These are phyloP conservation scores for Embiotoca jacksoni DNA, from an alignment of 2,113 vertebrate species.

Conservation along the genomic window DNA sequence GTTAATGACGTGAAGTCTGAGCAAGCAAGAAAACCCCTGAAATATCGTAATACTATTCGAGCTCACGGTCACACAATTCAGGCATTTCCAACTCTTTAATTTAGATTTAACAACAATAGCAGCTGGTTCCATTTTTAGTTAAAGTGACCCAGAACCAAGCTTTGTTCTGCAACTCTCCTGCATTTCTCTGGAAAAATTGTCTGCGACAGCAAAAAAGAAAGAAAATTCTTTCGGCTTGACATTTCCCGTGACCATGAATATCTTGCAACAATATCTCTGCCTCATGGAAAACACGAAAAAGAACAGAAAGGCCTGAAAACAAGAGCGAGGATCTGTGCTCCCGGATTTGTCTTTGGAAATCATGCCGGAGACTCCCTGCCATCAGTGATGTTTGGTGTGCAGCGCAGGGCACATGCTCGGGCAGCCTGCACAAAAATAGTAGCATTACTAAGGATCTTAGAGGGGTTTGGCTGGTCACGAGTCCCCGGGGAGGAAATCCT, in stretches of 20 bases:
- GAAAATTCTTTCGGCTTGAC: slow-evolving; percentile 31
- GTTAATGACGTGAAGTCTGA: no score
- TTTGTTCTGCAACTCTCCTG: neutral
- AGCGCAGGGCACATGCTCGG: slow-evolving; percentile 35
- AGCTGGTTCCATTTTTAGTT: slow-evolving; percentile 9
- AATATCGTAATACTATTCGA: no score
- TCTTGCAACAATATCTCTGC: slow-evolving; percentile 57
- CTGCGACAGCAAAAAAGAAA: slow-evolving; percentile 19
- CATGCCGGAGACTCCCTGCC: slow-evolving; percentile 43
- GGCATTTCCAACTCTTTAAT: slow-evolving; percentile 21
- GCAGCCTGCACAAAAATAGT: slow-evolving; percentile 59
- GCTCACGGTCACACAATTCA: neutral
- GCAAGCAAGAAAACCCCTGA: neutral
- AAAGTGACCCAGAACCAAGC: slow-evolving; percentile 5
- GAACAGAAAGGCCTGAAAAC: slow-evolving; percentile 25
- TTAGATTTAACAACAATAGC: slow-evolving; percentile 5
- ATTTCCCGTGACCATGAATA: slow-evolving; percentile 55
- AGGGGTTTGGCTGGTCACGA: slow-evolving; percentile 43
- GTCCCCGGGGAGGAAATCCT: slow-evolving; percentile 39
- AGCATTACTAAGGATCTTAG: slow-evolving; percentile 54
- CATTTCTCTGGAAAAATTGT: slow-evolving; percentile 10
- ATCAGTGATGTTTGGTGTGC: slow-evolving; percentile 55
- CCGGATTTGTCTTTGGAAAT: slow-evolving; percentile 62
- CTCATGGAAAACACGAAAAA: slow-evolving; percentile 9
- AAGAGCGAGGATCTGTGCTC: slow-evolving; percentile 31